phyloP scores from a whole-genome alignment of 1,140 invertebrate genomes.

The Neodiprion lecontei region DNA sequence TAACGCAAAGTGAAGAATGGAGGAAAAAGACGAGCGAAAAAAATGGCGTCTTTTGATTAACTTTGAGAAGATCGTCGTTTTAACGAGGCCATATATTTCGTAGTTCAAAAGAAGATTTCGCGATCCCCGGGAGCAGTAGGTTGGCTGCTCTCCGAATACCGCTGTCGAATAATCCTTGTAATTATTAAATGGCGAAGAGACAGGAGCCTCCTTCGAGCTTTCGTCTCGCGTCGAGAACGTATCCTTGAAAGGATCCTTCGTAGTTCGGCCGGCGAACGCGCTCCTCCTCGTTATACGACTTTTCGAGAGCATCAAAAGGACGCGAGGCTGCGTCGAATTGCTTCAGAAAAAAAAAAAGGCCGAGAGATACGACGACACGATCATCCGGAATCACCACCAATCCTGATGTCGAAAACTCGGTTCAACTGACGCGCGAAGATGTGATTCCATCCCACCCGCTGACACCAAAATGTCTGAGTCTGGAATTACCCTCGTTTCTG shows the following conservation, averaged over 20 bases:
- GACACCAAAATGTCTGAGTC: background rate
- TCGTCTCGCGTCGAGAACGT: constrained; percentile 28
- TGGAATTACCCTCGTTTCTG: background rate
- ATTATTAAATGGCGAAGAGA: constrained; percentile 57
- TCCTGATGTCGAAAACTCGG: no score
- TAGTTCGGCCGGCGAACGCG: no score
- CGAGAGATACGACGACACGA: no score
- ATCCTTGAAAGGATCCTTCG: constrained; percentile 54
- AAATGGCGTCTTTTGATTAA: no score
- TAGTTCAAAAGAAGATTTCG: no score
- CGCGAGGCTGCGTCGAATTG: constrained; percentile 19
- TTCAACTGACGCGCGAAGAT: no score
- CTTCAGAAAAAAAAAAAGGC: background rate
- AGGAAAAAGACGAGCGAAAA: no score
- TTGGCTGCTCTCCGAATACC: constrained; percentile 43
- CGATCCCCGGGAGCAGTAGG: background rate
- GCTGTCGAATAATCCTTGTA: constrained; percentile 58
- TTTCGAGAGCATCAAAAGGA: constrained; percentile 50
- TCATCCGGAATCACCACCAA: no score
- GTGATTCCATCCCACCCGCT: no score
- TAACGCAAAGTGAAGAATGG: no score
- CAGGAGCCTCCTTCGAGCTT: constrained; percentile 32
- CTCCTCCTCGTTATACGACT: constrained; percentile 52
- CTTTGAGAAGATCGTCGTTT: no score
- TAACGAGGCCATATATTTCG: no score